phyloP scores from a whole-genome alignment of 2,797 vertebrate species.

The Hybognathus amarus region DNA sequence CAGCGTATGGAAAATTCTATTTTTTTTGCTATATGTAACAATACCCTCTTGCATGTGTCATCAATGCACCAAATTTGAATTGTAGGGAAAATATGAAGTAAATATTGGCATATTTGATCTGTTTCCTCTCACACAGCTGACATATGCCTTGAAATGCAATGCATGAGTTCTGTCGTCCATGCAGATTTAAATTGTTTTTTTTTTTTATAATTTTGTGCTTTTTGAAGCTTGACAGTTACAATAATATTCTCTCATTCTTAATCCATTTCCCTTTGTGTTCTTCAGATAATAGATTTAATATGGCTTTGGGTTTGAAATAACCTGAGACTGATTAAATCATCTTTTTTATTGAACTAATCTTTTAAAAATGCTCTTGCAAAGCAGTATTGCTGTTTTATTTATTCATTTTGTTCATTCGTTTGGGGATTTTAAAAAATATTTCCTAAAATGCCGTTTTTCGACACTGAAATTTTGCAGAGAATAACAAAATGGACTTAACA shows the following conservation, averaged over 20 bases:
- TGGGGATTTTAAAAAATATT: neutral
- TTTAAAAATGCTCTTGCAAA: neutral
- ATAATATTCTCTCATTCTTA: conserved; percentile 21
- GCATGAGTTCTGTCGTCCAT: neutral
- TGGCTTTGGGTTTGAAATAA: neutral
- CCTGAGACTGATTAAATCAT: conserved; percentile 10
- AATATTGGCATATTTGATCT: neutral
- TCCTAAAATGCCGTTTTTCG: neutral
- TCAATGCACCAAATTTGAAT: neutral
- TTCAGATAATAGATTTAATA: neutral
- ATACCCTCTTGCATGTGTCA: neutral
- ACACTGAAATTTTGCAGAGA: neutral
- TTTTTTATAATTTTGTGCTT: neutral
- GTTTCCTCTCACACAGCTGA: neutral
- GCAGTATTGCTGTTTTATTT: neutral
- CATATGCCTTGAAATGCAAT: neutral
- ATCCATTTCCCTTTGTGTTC: conserved; percentile 4
- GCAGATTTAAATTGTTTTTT: no score
- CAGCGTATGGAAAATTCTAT: neutral
- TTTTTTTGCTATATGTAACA: neutral
- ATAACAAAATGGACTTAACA: neutral
- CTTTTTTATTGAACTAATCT: neutral
- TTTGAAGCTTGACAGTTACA: conserved; percentile 15
- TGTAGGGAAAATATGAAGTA: neutral
- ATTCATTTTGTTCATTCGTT: neutral